Percentiles rank a stretch among this genome's conserved stretches.
Conservation (phyloP, 2,113 vertebrate genomes). For the Emberiza fucata region DNA sequence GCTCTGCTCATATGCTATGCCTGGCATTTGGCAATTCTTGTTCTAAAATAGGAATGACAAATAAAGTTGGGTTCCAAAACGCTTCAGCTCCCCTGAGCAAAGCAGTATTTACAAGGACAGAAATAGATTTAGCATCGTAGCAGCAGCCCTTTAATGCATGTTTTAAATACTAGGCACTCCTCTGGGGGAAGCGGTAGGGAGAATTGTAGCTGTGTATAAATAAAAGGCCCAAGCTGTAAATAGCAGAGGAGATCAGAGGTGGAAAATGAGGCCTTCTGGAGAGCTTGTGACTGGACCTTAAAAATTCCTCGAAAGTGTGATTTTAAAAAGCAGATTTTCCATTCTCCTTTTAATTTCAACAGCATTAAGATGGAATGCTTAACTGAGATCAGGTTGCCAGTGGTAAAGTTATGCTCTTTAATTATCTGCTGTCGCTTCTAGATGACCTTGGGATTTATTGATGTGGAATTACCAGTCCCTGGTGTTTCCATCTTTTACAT, state of each 20-base stretch:
- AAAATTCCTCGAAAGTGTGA: not conserved
- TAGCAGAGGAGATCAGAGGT: not conserved
- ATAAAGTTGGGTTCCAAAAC: slow-evolving; percentile 23
- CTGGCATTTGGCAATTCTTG: slow-evolving; percentile 19
- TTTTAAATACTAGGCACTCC: slow-evolving; percentile 34
- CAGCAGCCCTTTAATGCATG: not conserved
- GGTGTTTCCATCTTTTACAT: not conserved
- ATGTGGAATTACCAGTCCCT: not conserved
- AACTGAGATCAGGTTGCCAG: not conserved
- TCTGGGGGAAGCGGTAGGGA: not conserved
- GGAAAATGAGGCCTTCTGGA: not conserved
- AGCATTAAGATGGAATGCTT: not conserved
- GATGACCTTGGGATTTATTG: not conserved
- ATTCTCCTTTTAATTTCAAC: not conserved
- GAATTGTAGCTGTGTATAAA: not conserved
- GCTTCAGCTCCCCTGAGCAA: not conserved
- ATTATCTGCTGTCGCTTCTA: not conserved
- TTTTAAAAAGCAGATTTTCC: not conserved
- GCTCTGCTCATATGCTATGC: not conserved
- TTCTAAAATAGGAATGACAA: slow-evolving; percentile 37
- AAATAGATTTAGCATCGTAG: not conserved
- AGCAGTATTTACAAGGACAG: slow-evolving; percentile 17
- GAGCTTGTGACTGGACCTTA: not conserved
- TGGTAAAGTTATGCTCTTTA: not conserved
- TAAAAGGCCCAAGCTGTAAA: slow-evolving; percentile 1